A percentile compares a stretch with the other conserved stretches of the same genome.
phyloP scores from a whole-genome alignment of 30 jellyfish, hydroid and myxozoan species.

The Mastigias papua region DNA sequence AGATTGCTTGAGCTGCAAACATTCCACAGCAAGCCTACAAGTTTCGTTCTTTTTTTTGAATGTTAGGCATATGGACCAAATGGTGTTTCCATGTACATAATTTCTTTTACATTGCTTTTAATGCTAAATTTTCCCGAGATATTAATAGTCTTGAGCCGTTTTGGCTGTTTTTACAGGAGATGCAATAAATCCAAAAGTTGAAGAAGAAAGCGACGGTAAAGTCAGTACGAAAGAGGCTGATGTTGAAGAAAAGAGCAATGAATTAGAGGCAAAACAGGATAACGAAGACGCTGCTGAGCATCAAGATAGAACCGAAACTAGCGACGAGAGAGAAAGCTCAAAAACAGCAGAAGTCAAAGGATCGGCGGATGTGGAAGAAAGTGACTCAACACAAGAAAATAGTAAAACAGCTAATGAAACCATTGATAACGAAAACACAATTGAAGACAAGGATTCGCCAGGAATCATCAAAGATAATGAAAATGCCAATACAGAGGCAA shows the following conservation, averaged over 20 bases:
- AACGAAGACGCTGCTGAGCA: background rate
- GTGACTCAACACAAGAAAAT: background rate
- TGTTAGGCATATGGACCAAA: no score
- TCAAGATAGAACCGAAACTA: background rate
- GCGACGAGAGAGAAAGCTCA: background rate
- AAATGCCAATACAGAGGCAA: background rate
- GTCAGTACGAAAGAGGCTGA: background rate
- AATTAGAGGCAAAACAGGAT: constrained; percentile 4
- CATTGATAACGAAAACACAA: background rate
- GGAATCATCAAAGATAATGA: constrained; percentile 6
- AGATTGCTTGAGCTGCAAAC: no score
- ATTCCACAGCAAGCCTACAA: no score
- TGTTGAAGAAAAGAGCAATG: constrained; percentile 1
- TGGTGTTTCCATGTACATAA: no score
- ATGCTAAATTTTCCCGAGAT: no score
- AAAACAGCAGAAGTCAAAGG: background rate
- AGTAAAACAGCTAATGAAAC: background rate
- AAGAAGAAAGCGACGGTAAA: background rate
- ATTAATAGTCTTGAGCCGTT: no score
- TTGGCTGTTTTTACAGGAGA: no score
- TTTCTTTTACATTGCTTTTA: no score
- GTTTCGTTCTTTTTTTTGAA: no score
- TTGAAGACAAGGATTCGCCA: constrained; percentile 4
- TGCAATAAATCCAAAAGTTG: no score
- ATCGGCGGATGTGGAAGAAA: background rate